A percentile compares a stretch with the other conserved stretches of the same genome.
phyloP scores from a whole-genome alignment of 1,140 invertebrate genomes.

The Pinna nobilis region DNA sequence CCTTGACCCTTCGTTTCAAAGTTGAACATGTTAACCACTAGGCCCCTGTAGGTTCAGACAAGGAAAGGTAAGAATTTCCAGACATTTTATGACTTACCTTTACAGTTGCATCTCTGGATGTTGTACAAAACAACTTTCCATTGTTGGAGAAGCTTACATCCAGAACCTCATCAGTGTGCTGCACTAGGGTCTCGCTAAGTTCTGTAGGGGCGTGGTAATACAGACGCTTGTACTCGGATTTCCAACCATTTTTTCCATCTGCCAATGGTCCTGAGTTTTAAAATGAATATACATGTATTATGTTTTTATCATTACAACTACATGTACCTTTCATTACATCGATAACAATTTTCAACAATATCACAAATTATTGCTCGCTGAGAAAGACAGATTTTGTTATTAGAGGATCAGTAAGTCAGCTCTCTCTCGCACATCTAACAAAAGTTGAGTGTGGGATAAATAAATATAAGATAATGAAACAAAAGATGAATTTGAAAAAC shows the following conservation, averaged over 20 bases:
- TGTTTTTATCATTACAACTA: not conserved
- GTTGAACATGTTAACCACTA: no score
- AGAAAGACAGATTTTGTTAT: not conserved
- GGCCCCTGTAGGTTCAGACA: not conserved
- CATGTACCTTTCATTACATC: no score
- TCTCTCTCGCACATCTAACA: not conserved
- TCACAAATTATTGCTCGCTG: not conserved
- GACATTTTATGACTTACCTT: constrained; percentile 73
- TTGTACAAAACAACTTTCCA: constrained; percentile 89
- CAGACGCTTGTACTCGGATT: constrained; percentile 84
- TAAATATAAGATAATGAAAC: not conserved
- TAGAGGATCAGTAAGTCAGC: no score
- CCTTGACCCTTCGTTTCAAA: no score
- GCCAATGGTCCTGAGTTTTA: constrained; percentile 68
- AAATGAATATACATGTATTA: not conserved
- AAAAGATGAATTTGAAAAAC: not conserved
- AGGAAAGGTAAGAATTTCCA: not conserved
- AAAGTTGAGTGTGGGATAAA: not conserved
- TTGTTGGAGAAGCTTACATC: constrained; percentile 92
- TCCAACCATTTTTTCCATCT: constrained; percentile 84
- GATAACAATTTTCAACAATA: not conserved
- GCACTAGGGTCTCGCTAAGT: constrained; percentile 85
- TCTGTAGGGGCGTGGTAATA: constrained; percentile 84
- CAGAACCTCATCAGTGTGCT: constrained; percentile 78
- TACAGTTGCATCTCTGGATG: constrained; percentile 85